Evolutionary conservation across 2,888 invertebrate genomes (phyloP), one percentile per base, ranked within the genome.

Genomic region (Malthinus seriepunctatus): DNA sequence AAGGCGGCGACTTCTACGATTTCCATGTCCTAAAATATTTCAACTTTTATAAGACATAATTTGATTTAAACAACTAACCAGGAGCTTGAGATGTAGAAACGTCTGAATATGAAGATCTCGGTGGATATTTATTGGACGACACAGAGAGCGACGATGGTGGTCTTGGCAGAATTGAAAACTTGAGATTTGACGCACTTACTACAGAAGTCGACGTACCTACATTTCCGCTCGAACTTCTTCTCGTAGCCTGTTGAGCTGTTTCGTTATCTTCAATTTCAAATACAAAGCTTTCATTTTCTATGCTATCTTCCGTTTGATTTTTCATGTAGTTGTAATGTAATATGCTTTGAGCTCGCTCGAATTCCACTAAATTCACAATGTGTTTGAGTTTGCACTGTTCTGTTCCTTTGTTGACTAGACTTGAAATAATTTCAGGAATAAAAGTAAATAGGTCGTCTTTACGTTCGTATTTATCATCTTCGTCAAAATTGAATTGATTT

Each of bases 281-380:
- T 12, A 34, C 12, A 2, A 74, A 70, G 53, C 76, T 73, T 11
- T 76, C 73, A 15, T 76, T 71, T 50, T 74, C 74, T 14, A 72
- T 56, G 15, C 71, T 71, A 54, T 77, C 76, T 60, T 80, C 79
- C 9, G 78, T 78, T 63, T 72, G 69, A 10, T 70, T 70, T 63
- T 75, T 76, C 7, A 73, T 68, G 52, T 78, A 77, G 63, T 74
- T 75, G 57, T 73, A 73, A 61, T 82, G 81, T 12, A 83, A 68
- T 1, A 83, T 72, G n/a, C 74, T 77, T 53, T 80, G 70, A 1
- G 80, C 79, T 12, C 83, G 73, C 71, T 83, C 83, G 58, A 82
- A 69, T 60, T 83, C 82, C 2, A 77, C 76, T 5, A 80, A 59
- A 35, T 75, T 78, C 8, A 79, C 76, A n/a, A 83, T 71, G 62